These are phyloP conservation scores for Episyrphus balteatus DNA, from an alignment of 1,140 invertebrate species.

Conservation along the genomic window DNA sequence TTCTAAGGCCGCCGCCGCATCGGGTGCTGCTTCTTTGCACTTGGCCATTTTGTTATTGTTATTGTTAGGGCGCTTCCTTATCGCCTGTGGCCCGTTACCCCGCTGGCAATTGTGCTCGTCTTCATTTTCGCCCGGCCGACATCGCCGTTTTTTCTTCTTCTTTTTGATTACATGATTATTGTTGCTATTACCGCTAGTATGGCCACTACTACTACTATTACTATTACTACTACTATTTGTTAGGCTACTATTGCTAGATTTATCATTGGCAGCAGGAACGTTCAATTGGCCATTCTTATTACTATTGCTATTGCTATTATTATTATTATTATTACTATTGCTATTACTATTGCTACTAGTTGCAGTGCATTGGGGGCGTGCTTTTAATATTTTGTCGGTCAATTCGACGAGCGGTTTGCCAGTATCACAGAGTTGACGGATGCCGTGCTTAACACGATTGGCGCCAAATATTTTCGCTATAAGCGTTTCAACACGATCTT, in stretches of 20 bases:
- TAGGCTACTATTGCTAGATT: slow-evolving; percentile 7
- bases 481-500: slow-evolving; percentile 42
- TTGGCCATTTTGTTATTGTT: background rate
- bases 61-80: slow-evolving; percentile 11
- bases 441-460: slow-evolving; percentile 36
- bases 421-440: slow-evolving; percentile 37
- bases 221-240: slow-evolving; percentile 5
- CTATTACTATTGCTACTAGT: slow-evolving; percentile 10
- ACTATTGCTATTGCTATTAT: slow-evolving; percentile 9
- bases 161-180: slow-evolving; percentile 9
- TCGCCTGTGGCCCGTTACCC: slow-evolving; percentile 10
- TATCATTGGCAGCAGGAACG: background rate
- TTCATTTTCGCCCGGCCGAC: slow-evolving; percentile 22
- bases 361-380: slow-evolving; percentile 22
- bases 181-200: slow-evolving; percentile 6
- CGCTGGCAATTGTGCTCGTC: slow-evolving; percentile 21
- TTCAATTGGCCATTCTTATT: background rate
- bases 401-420: slow-evolving; percentile 33
- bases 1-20: background rate
- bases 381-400: slow-evolving; percentile 26
- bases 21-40: too few species aligned
- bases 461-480: slow-evolving; percentile 34
- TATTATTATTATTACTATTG: slow-evolving; percentile 8
- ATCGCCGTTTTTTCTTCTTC: slow-evolving; percentile 20
- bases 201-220: slow-evolving; percentile 11